phyloP scores from a whole-genome alignment of 1,140 invertebrate genomes.

The Venustaconcha ellipsiformis region DNA sequence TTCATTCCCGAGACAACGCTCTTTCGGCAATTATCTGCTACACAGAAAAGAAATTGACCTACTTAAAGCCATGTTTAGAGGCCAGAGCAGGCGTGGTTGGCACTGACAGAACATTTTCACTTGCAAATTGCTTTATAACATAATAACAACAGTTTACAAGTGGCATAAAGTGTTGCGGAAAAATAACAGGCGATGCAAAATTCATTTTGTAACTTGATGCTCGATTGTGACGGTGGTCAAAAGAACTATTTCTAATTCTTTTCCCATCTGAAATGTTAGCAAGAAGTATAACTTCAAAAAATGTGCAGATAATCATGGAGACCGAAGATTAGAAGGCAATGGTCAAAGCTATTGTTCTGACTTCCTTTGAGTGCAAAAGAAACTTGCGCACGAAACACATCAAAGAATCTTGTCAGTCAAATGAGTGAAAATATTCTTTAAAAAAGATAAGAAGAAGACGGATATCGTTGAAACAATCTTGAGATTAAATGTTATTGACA shows the following conservation, averaged over 20 bases:
- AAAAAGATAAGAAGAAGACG: too few relatives aligned
- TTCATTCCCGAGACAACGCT: neutral
- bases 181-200: conserved; percentile 10
- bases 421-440: too few relatives aligned
- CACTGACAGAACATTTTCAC: conserved; percentile 17
- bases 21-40: conserved; percentile 8
- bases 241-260: conserved; percentile 8
- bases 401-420: too few relatives aligned
- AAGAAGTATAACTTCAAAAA: too few relatives aligned
- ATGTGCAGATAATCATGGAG: too few relatives aligned
- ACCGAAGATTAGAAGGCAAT: too few relatives aligned
- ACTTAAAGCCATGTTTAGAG: neutral
- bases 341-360: too few relatives aligned
- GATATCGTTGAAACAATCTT: too few relatives aligned
- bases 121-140: conserved; percentile 23
- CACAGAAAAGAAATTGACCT: neutral
- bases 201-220: conserved; percentile 21
- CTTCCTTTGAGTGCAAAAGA: too few relatives aligned
- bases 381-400: too few relatives aligned
- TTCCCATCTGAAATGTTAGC: too few relatives aligned
- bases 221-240: conserved; percentile 28
- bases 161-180: conserved; percentile 1
- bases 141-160: conserved; percentile 23
- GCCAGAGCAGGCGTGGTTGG: neutral
- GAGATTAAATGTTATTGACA: too few relatives aligned